A percentile compares a stretch with the other conserved stretches of the same genome.
phyloP scores from a whole-genome alignment of 1,140 invertebrate genomes.

The Sesamia nonagrioides region DNA sequence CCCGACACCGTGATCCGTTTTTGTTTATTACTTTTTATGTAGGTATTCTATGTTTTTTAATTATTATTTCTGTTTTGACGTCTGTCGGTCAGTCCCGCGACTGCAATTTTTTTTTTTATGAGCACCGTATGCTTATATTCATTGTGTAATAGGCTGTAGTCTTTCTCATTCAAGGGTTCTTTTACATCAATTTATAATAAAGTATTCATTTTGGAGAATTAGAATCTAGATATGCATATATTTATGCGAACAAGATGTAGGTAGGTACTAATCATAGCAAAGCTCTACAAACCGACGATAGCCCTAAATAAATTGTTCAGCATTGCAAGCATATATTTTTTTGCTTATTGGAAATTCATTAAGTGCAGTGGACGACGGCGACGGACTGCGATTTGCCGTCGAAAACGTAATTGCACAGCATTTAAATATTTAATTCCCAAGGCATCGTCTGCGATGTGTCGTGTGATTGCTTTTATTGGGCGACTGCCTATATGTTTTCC shows the following conservation, averaged over 20 bases:
- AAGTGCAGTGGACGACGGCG: slow-evolving; percentile 59
- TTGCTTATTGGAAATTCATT: slow-evolving; percentile 77
- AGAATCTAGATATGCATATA: neutral
- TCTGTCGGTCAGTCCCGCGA: no score
- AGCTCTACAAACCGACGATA: neutral
- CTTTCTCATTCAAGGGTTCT: neutral
- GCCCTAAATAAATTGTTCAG: neutral
- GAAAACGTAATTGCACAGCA: slow-evolving; percentile 71
- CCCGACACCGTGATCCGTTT: no score
- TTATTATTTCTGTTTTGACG: no score
- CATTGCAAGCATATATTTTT: slow-evolving; percentile 52
- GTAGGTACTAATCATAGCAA: no score
- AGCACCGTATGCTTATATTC: neutral
- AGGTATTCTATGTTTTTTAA: no score
- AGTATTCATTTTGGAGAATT: neutral
- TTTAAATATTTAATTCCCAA: slow-evolving; percentile 72
- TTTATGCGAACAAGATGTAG: neutral
- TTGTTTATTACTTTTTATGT: no score
- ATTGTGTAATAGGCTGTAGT: neutral
- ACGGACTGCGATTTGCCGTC: slow-evolving; percentile 70
- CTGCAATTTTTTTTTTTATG: no score
- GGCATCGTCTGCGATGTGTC: slow-evolving; percentile 60
- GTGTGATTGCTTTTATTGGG: slow-evolving; percentile 59
- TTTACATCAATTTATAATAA: neutral
- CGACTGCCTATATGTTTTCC: slow-evolving; percentile 52